Conservation (phyloP, 1,140 invertebrate genomes). For the Aphelinus atriplicis region DNA sequence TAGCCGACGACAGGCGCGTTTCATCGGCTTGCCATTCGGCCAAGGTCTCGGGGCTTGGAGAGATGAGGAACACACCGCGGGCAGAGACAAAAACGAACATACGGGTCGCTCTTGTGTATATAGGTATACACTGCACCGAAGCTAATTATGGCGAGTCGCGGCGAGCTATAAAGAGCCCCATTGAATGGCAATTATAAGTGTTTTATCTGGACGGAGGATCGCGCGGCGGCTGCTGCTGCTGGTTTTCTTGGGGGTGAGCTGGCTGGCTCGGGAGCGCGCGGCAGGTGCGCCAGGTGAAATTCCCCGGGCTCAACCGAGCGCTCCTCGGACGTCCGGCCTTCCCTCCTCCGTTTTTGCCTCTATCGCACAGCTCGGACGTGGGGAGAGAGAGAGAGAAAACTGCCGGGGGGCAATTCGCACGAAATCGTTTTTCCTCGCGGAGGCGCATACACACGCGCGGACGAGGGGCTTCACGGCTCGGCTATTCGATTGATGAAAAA, state of each 20-base stretch:
- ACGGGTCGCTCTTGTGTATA: too few species aligned
- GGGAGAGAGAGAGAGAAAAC: not conserved
- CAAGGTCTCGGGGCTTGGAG: not conserved
- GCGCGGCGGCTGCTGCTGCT: constrained; percentile 14
- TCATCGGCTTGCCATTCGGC: too few species aligned
- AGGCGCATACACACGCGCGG: too few species aligned
- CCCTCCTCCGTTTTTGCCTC: not conserved
- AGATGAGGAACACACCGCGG: not conserved
- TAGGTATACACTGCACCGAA: constrained; percentile 10
- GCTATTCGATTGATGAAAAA: too few species aligned
- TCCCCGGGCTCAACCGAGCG: constrained; percentile 8
- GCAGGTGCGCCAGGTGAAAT: constrained; percentile 33
- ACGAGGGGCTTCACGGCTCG: too few species aligned
- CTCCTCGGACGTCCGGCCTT: constrained; percentile 28
- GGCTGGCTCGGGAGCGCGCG: not conserved
- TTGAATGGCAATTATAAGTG: constrained; percentile 43
- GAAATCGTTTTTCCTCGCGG: too few species aligned
- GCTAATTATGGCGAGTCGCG: constrained; percentile 38
- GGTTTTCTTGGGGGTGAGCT: not conserved
- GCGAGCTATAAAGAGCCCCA: constrained; percentile 38
- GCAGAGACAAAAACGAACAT: too few species aligned
- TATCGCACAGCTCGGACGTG: not conserved
- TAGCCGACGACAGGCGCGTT: too few species aligned
- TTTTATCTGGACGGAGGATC: constrained; percentile 37
- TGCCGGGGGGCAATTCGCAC: not conserved